These are phyloP conservation scores for Hoplostethus mediterraneus DNA, from an alignment of 2,797 vertebrate genomes.

Conservation along the genomic window DNA sequence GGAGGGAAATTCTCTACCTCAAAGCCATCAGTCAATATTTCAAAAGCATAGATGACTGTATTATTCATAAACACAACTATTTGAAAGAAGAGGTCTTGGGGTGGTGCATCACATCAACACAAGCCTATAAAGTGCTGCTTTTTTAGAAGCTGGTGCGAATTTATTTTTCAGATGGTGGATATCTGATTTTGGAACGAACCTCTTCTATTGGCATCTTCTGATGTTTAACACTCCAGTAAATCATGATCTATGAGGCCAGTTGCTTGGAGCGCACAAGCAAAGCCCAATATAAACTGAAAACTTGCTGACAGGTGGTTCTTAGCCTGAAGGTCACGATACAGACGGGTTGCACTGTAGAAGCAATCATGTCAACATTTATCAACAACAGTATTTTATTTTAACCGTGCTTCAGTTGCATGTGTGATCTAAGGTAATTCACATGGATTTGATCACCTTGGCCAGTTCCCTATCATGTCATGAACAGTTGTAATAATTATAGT, in stretches of 20 bases:
- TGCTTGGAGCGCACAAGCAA: background rate
- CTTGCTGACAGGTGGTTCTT: background rate
- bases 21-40: conserved; percentile 23
- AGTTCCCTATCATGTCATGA: too few relatives aligned
- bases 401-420: too few relatives aligned
- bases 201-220: background rate
- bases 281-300: background rate
- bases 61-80: conserved; percentile 17
- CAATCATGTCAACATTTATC: background rate
- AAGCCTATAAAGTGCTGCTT: conserved; percentile 15
- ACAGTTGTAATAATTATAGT: too few relatives aligned
- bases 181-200: background rate
- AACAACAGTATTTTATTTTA: background rate
- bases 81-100: conserved; percentile 21
- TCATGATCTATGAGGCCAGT: background rate
- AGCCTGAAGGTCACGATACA: background rate
- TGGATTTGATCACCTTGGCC: too few relatives aligned
- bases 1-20: background rate
- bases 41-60: conserved; percentile 9
- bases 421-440: too few relatives aligned
- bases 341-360: background rate
- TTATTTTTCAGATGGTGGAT: conserved; percentile 31
- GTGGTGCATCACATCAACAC: conserved; percentile 31
- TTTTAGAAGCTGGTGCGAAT: conserved; percentile 5
- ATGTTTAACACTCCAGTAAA: background rate